These are phyloP conservation scores for Listrodromus nycthemerus DNA, from an alignment of 2,888 invertebrate species.

Conservation along the genomic window DNA sequence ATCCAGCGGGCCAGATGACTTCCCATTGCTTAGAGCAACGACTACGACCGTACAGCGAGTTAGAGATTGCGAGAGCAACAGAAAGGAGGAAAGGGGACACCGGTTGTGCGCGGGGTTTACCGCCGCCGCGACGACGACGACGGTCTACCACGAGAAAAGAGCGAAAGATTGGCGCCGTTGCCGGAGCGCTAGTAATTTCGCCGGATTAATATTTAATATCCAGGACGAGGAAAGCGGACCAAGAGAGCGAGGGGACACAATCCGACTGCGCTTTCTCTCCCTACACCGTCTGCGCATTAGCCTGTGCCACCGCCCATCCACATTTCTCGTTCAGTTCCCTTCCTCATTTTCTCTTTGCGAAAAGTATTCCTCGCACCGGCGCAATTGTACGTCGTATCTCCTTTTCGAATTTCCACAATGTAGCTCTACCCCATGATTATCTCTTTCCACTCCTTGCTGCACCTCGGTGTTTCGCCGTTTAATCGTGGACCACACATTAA, in stretches of 20 bases:
- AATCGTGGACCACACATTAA: constrained; percentile 28
- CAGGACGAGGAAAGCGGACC: constrained; percentile 59
- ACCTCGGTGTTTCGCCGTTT: constrained; percentile 11
- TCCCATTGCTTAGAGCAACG: constrained; percentile 78
- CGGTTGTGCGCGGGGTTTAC: constrained; percentile 69
- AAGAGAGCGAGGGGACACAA: constrained; percentile 19
- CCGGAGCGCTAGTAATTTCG: constrained; percentile 81
- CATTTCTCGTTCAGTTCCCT: constrained; percentile 28
- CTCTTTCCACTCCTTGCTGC: constrained; percentile 27
- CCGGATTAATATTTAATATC: constrained; percentile 84
- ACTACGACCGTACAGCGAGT: constrained; percentile 48
- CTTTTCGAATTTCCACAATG: constrained; percentile 19
- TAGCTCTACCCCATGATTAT: constrained; percentile 11
- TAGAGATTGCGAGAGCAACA: constrained; percentile 65
- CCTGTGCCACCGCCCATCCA: constrained; percentile 26
- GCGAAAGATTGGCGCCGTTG: constrained; percentile 72
- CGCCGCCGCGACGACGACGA: constrained; percentile 58
- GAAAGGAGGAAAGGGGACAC: constrained; percentile 70
- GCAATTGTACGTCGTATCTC: constrained; percentile 51
- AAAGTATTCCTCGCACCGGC: constrained; percentile 35
- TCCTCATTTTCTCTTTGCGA: constrained; percentile 60
- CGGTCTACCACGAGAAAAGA: constrained; percentile 67
- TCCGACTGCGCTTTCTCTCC: constrained; percentile 37
- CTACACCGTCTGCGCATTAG: constrained; percentile 3
- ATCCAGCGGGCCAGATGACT: constrained; percentile 82